Percentiles rank a stretch among this genome's conserved stretches.
These are phyloP conservation scores for Crocuta crocuta DNA, from an alignment of 2,113 vertebrate genomes.

Conservation along the genomic window DNA sequence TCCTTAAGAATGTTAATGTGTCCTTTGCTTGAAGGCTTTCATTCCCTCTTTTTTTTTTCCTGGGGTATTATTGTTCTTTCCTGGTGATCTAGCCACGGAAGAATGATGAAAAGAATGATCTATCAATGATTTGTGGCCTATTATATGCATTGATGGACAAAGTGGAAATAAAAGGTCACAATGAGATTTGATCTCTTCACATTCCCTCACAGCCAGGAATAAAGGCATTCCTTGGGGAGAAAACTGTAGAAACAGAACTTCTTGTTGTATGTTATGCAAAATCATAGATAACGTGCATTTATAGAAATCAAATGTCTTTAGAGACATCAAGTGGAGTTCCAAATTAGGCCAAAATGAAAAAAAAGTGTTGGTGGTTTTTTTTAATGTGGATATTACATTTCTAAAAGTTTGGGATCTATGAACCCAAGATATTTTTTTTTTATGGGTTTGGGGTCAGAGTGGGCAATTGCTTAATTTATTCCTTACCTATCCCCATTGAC, in stretches of 20 bases:
- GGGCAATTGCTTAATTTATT: background rate
- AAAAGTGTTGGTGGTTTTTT: too few relatives aligned
- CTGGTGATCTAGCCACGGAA: slow-evolving; percentile 25
- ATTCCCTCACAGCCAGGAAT: background rate
- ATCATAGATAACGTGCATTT: background rate
- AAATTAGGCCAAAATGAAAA: background rate
- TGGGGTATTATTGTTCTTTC: slow-evolving; percentile 26
- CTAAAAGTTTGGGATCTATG: background rate
- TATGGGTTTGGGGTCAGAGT: background rate
- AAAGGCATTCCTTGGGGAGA: background rate
- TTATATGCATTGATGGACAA: slow-evolving; percentile 4
- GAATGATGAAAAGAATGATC: slow-evolving; percentile 49
- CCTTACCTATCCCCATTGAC: background rate
- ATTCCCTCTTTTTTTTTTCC: background rate
- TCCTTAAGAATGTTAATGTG: background rate
- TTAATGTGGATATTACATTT: background rate
- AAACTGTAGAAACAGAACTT: background rate
- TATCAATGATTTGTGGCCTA: slow-evolving; percentile 11
- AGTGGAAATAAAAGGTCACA: slow-evolving; percentile 48
- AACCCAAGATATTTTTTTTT: background rate
- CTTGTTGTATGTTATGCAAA: background rate
- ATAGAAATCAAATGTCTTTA: background rate
- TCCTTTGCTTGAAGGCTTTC: background rate
- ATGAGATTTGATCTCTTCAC: background rate
- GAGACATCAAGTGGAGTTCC: background rate